phyloP scores from a whole-genome alignment of 2,113 vertebrate species.

The Malaclemys terrapin region DNA sequence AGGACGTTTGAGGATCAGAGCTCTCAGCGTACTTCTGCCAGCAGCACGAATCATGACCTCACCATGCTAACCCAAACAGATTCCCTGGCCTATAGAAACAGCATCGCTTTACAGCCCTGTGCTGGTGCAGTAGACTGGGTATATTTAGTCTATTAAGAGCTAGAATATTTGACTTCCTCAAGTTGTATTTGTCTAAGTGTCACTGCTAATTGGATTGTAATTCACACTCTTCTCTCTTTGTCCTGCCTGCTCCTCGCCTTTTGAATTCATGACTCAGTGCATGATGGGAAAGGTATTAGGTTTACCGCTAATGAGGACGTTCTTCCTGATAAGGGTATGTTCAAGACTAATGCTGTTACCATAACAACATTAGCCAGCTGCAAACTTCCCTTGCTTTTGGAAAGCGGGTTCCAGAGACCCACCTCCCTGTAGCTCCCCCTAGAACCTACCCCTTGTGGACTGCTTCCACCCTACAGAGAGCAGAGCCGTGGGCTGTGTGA shows the following conservation, averaged over 20 bases:
- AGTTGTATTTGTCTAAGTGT: constrained; percentile 33
- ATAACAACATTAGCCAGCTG: constrained; percentile 61
- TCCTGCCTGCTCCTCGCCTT: constrained; percentile 82
- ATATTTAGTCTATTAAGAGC: constrained; percentile 28
- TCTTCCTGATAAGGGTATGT: constrained; percentile 94
- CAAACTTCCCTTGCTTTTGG: constrained; percentile 41
- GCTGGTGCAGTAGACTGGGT: not conserved
- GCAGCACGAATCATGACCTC: not conserved
- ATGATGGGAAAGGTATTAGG: constrained; percentile 97
- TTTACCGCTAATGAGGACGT: constrained; percentile 94
- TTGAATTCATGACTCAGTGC: constrained; percentile 90
- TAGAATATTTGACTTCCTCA: not conserved
- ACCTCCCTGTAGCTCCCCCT: not conserved
- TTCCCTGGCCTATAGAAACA: not conserved
- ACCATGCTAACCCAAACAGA: not conserved
- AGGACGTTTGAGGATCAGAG: not conserved
- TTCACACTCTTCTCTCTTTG: constrained; percentile 79
- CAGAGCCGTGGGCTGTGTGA: not conserved
- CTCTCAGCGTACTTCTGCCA: not conserved
- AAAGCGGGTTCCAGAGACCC: constrained; percentile 40
- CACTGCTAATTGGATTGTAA: constrained; percentile 39
- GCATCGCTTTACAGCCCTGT: not conserved
- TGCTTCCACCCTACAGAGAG: constrained; percentile 8
- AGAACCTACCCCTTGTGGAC: not conserved
- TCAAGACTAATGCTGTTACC: constrained; percentile 68